These are phyloP conservation scores for Acromyrmex heyeri DNA, from an alignment of 1,140 invertebrate species.

Conservation along the genomic window DNA sequence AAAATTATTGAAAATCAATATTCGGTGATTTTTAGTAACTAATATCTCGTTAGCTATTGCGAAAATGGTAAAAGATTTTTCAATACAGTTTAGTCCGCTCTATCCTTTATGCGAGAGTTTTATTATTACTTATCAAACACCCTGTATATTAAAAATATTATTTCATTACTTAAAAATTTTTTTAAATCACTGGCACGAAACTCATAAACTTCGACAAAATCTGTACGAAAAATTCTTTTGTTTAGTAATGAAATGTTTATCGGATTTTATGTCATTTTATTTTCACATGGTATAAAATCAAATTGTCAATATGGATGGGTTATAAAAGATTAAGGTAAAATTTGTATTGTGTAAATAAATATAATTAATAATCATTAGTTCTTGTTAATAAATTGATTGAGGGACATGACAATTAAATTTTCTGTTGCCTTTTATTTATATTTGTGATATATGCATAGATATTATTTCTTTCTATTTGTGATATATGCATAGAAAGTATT, in stretches of 20 bases:
- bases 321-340: slow-evolving; percentile 16
- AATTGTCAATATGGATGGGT: not conserved
- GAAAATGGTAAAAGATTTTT: too few relatives aligned
- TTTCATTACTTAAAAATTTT: not conserved
- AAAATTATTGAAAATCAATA: too few relatives aligned
- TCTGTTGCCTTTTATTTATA: not conserved
- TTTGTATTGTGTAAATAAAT: not conserved
- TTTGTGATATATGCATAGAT: not conserved
- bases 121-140: too few relatives aligned
- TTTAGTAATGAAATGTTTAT: not conserved
- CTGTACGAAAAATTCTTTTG: not conserved
- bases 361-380: slow-evolving; percentile 9
- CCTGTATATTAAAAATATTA: not conserved
- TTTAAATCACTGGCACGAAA: not conserved
- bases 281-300: not conserved
- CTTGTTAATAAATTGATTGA: slow-evolving; percentile 3
- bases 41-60: too few relatives aligned
- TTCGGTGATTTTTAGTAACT: too few relatives aligned
- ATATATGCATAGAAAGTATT: not conserved
- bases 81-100: too few relatives aligned
- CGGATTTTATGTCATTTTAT: not conserved
- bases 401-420: not conserved
- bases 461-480: not conserved
- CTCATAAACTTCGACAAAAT: not conserved
- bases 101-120: not conserved